Evolutionary conservation across 2,888 invertebrate genomes (phyloP), one percentile per base, ranked within the genome.

Genomic region (Pollenia angustigena): DNA sequence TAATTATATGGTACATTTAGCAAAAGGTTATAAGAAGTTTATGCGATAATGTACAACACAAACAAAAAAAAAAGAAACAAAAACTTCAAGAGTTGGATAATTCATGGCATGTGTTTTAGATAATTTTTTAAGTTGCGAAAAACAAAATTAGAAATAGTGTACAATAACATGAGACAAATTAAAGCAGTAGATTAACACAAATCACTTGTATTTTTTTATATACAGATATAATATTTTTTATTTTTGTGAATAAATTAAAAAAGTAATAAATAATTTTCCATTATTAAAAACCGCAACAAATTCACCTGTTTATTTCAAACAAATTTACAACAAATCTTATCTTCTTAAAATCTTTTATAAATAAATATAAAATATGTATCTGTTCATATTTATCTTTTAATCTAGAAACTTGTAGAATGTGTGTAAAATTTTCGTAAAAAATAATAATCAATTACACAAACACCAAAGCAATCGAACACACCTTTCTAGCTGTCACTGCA

Each of bases 1-100:
- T 81, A 81, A 81, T 74, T 81, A 74, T 74, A 81, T 64, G 32
- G 46, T 58, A 56, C 46, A 48, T 74, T 81, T 58, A 66, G 66
- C 50, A 74, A 74, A 81, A 66, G 56, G 48, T 81, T 74, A 81
- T 81, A 66, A 74, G 50, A 75, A 62, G 66, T 66, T 66, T 66
- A 58, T 52, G 16, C 48, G 60, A 40, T 75, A n/a, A n/a, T n/a
- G n/a, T n/a, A n/a, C 50, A 62, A 74, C 12, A 18, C 60, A 56
- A 9, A 18, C 23, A 23, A 23, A 23, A 23, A 23, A 23, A 23
- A 23, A 23, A 23, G 23, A 23, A 23, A 23, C 23, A 54, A 11
- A 40, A 44, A 46, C n/a, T 58, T 11, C 12, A 18, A 54, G 16
- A 71, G 50, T 60, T 58, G 1, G 14, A 2, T 16, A 48, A 74